These are phyloP conservation scores for Plusia festucae DNA, from an alignment of 2,888 invertebrate species.

Conservation along the genomic window DNA sequence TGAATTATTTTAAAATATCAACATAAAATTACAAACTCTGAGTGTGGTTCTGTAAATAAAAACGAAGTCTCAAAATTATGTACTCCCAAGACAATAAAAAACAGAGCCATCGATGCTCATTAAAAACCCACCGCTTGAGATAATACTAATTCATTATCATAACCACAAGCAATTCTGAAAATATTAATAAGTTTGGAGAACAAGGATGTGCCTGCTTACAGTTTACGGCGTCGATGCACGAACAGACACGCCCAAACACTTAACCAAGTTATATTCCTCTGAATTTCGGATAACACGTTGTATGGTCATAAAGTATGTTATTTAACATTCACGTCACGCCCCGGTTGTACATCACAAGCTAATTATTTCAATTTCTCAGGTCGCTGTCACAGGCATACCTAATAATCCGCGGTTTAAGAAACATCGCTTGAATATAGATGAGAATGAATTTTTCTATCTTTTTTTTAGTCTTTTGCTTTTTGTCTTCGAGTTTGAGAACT, in stretches of 20 bases:
- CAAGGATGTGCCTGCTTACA: constrained; percentile 16
- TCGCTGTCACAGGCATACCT: constrained; percentile 75
- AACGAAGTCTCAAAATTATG: neutral
- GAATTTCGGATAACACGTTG: constrained; percentile 43
- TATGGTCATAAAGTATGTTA: constrained; percentile 45
- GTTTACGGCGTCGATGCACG: constrained; percentile 31
- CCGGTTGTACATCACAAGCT: constrained; percentile 74
- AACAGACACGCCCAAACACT: constrained; percentile 55
- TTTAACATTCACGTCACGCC: constrained; percentile 64
- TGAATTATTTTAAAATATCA: too few relatives aligned
- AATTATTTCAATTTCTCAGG: constrained; percentile 85
- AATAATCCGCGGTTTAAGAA: constrained; percentile 73
- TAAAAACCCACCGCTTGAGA: constrained; percentile 1
- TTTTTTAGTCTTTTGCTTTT: constrained; percentile 10
- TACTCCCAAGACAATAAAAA: neutral
- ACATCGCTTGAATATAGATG: constrained; percentile 78
- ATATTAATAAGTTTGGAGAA: constrained; percentile 23
- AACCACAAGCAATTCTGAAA: constrained; percentile 1
- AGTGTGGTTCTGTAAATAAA: neutral
- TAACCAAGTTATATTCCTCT: constrained; percentile 44
- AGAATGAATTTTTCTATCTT: constrained; percentile 49
- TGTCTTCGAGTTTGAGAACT: neutral
- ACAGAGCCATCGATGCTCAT: neutral
- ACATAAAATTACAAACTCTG: too few relatives aligned
- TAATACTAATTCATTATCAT: constrained; percentile 3